Conservation (phyloP, 2,113 vertebrate species). For the Cynopterus brachyotis region DNA sequence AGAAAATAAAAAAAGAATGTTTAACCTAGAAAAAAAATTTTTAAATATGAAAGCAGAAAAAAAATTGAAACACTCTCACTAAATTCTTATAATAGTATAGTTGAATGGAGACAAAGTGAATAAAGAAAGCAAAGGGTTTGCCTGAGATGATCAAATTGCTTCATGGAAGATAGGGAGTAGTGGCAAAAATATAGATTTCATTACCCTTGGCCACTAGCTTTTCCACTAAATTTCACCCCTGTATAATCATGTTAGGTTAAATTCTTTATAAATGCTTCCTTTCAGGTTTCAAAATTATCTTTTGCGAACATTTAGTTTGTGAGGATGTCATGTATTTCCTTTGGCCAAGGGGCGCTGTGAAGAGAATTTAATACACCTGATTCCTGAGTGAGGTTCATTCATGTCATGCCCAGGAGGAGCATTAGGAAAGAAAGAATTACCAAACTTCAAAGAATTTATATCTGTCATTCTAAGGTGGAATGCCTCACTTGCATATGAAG, state of each 20-base stretch:
- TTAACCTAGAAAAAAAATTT: not conserved
- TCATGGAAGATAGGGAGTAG: not conserved
- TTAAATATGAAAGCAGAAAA: not conserved
- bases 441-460: not conserved
- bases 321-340: not conserved
- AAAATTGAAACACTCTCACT: not conserved
- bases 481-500: not conserved
- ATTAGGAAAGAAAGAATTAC: not conserved
- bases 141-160: not conserved
- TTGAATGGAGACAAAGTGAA: not conserved
- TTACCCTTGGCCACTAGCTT: not conserved
- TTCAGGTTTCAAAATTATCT: not conserved
- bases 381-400: not conserved
- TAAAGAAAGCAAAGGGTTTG: not conserved
- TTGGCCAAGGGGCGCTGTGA: not conserved
- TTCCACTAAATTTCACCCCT: not conserved
- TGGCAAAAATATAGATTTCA: not conserved
- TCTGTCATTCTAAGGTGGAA: not conserved
- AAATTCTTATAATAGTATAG: not conserved
- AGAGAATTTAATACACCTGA: not conserved
- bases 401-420: not conserved
- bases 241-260: not conserved
- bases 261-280: not conserved
- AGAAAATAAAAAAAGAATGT: not conserved
- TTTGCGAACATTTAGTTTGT: not conserved